Percentiles rank a stretch among this genome's conserved stretches.
Conservation (phyloP, 92 coral and sea anemone genomes). For the Anthopleura xanthogrammica region DNA sequence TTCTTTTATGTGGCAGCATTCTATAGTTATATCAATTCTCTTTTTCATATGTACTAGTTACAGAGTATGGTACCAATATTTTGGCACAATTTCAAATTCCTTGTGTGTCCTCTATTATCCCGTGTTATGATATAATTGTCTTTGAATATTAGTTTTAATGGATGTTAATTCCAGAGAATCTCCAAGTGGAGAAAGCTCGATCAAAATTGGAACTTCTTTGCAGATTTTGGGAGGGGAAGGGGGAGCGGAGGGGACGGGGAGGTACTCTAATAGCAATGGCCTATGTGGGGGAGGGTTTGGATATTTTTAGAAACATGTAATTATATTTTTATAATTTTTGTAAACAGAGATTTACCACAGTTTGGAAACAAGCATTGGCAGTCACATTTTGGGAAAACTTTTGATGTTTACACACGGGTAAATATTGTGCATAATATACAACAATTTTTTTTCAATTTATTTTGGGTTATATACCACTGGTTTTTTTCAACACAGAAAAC, state of each 20-base stretch:
- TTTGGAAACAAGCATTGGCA: constrained; percentile 98
- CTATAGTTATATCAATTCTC: too few species aligned
- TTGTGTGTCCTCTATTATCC: too few species aligned
- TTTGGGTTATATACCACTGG: not conserved
- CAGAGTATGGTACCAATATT: too few species aligned
- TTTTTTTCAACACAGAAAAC: not conserved
- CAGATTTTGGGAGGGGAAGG: not conserved
- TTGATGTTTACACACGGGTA: constrained; percentile 95
- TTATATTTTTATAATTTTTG: not conserved
- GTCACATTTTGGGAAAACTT: constrained; percentile 92
- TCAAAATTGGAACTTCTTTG: too few species aligned
- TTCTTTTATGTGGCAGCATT: too few species aligned
- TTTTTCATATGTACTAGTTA: too few species aligned
- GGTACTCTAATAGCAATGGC: not conserved
- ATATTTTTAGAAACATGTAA: not conserved
- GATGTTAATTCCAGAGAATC: too few species aligned
- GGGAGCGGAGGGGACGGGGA: not conserved
- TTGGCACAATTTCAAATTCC: too few species aligned
- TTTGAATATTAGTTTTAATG: too few species aligned
- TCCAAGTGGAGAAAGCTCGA: too few species aligned
- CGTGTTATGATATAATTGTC: too few species aligned
- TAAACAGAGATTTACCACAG: constrained; percentile 87
- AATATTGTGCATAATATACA: not conserved
- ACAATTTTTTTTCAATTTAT: too few species aligned
- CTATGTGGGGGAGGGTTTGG: not conserved